phyloP scores from a whole-genome alignment of 2,888 invertebrate species.

The Sycophila texana region DNA sequence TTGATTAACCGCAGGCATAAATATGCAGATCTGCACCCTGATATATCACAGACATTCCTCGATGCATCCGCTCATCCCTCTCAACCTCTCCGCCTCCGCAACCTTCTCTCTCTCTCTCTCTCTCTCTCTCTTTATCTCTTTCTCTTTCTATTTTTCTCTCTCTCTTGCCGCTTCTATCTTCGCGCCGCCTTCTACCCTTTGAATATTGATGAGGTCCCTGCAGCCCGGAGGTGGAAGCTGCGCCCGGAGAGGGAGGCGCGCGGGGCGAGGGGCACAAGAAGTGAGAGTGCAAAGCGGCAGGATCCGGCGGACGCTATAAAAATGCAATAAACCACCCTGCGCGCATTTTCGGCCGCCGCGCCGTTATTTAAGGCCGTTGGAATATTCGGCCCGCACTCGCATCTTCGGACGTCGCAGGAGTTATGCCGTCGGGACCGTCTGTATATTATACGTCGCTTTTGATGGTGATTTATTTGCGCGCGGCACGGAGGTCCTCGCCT shows the following conservation, averaged over 20 bases:
- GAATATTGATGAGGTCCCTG: conserved; percentile 68
- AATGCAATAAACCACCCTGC: conserved; percentile 46
- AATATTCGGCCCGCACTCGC: conserved; percentile 21
- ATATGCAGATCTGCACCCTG: no score
- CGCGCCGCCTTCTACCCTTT: conserved; percentile 46
- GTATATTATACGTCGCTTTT: conserved; percentile 22
- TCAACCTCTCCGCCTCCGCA: neutral
- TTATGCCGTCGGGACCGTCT: conserved; percentile 31
- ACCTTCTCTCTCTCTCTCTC: neutral
- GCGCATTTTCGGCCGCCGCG: conserved; percentile 34
- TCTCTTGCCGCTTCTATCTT: neutral
- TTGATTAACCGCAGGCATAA: neutral
- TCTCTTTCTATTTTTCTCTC: conserved; percentile 8
- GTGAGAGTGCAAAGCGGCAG: conserved; percentile 16
- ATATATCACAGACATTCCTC: neutral
- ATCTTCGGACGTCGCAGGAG: neutral
- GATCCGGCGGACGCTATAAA: conserved; percentile 43
- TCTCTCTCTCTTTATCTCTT: neutral
- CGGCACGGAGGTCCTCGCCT: no score
- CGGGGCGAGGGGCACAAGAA: neutral
- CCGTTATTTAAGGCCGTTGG: conserved; percentile 40
- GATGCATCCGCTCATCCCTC: neutral
- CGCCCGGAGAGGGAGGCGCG: no score
- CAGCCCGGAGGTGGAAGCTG: conserved; percentile 42
- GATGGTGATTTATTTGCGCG: conserved; percentile 41